Percentiles rank a stretch among this genome's conserved stretches.
Evolutionary conservation across 1,140 invertebrate genomes (phyloP).

Genomic region (Meteorus sp.): DNA sequence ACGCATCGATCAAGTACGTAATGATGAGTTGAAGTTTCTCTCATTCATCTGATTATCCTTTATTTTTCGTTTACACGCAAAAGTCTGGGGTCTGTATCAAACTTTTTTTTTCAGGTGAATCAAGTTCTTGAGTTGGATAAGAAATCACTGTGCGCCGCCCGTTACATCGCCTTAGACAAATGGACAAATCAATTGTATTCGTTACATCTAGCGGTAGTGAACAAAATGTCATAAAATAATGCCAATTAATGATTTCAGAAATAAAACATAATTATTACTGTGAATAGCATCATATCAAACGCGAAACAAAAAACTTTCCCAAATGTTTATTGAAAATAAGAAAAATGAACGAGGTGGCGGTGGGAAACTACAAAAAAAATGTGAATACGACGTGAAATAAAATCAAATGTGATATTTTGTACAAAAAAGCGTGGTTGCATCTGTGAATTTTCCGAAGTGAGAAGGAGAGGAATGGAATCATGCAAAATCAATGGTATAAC

Average conservation of each 20-base stretch:
- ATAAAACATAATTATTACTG: constrained; percentile 27
- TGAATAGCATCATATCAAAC: constrained; percentile 25
- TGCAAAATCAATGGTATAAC: no score
- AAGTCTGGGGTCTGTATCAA: no score
- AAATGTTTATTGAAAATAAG: background rate
- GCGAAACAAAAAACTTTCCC: background rate
- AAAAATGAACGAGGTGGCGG: background rate
- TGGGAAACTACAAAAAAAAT: constrained; percentile 19
- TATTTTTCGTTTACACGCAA: no score
- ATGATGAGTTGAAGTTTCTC: no score
- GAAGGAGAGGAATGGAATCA: no score
- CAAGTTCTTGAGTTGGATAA: constrained; percentile 89
- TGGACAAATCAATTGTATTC: constrained; percentile 91
- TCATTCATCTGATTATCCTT: no score
- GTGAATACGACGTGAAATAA: constrained; percentile 26
- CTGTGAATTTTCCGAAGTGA: no score
- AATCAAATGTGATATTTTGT: constrained; percentile 35
- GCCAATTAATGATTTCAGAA: constrained; percentile 14
- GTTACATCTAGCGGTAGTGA: constrained; percentile 86
- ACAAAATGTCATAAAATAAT: constrained; percentile 76
- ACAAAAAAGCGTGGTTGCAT: no score
- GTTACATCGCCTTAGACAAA: constrained; percentile 93
- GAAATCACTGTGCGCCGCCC: constrained; percentile 77
- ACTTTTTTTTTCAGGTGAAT: constrained; percentile 68
- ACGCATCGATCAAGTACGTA: constrained; percentile 84